Evolutionary conservation across 2,797 vertebrate genomes (phyloP), one percentile per base, ranked within the genome.

Genomic region (Bovichtus variegatus): DNA sequence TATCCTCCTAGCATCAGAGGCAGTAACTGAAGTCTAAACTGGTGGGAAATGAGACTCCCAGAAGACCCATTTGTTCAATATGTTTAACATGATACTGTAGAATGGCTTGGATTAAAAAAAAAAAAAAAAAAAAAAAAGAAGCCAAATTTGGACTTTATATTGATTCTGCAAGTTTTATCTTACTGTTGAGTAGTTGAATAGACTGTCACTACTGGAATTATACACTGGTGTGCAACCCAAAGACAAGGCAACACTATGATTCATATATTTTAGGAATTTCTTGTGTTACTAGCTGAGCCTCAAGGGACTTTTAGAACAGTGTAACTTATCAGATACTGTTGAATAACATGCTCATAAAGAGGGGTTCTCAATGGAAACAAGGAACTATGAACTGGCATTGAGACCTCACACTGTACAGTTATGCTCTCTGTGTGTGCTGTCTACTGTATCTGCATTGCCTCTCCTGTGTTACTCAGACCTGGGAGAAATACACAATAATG

Each of bases 381-480:
- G 60, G 23, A 57, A 62, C 15, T 19, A 62, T 74, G 67, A 78
- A 73, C 29, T 61, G 71, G 57, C 16, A 54, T 27, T 62, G 83
- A 76, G 78, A 81, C 60, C 53, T 87, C 25, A 15, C 46, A 18
- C 27, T 88, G 88, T 89, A 88, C 74, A 90, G 80, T 82, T 44
- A 29, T 78, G 70, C 65, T 86, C 40, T 83, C 60, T 78, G 63
- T 80, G 75, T 55, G 91, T 92, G 91, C 90, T 73, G 74, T 91
- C 91, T 92, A 89, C 92, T 93, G 92, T 91, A 91, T 77, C 47
- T 71, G 63, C 78, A 66, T 68, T 34, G 25, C 64, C 57, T 50
- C 66, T 64, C 63, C 47, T 58, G 40, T 74, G 63, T 83, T 66
- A 57, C 57, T 77, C 65, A 51, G 34, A 80, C 36, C 44, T 70